Evolutionary conservation across 2,888 invertebrate genomes (phyloP).

Genomic region (Pandemis corylana): DNA sequence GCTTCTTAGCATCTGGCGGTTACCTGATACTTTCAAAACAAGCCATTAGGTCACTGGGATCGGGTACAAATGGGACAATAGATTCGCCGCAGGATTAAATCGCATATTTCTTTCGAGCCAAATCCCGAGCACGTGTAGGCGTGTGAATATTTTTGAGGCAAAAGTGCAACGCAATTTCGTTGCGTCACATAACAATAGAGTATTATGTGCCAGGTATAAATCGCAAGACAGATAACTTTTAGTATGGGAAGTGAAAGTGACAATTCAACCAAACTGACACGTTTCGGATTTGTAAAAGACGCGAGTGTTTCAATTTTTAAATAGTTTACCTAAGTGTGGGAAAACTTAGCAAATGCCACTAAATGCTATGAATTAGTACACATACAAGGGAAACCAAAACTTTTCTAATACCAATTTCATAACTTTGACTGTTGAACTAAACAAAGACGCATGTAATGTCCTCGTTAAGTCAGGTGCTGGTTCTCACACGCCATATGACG

Average conservation of each 20-base stretch:
- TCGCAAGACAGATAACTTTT: constrained; percentile 45
- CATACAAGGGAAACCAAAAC: constrained; percentile 17
- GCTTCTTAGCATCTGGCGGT: constrained; percentile 75
- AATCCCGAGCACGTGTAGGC: constrained; percentile 74
- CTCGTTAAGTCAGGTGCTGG: constrained; percentile 46
- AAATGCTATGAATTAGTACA: constrained; percentile 25
- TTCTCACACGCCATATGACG: constrained; percentile 51
- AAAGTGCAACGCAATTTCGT: constrained; percentile 61
- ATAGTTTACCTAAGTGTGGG: constrained; percentile 49
- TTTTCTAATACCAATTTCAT: constrained; percentile 14
- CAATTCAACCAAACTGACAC: constrained; percentile 16
- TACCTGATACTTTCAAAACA: constrained; percentile 75
- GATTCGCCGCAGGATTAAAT: constrained; percentile 42
- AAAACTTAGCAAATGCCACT: constrained; percentile 52
- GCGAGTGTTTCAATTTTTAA: constrained; percentile 2
- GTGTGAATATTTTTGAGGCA: constrained; percentile 63
- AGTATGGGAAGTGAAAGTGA: constrained; percentile 44
- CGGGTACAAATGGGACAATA: constrained; percentile 52
- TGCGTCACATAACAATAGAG: constrained; percentile 58
- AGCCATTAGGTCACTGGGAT: constrained; percentile 72
- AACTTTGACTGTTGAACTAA: background rate
- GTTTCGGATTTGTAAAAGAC: constrained; percentile 14
- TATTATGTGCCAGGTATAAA: constrained; percentile 52
- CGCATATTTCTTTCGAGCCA: constrained; percentile 40
- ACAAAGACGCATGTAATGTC: background rate